Conservation (phyloP, 2,113 vertebrate genomes). For the Daboia siamensis region DNA sequence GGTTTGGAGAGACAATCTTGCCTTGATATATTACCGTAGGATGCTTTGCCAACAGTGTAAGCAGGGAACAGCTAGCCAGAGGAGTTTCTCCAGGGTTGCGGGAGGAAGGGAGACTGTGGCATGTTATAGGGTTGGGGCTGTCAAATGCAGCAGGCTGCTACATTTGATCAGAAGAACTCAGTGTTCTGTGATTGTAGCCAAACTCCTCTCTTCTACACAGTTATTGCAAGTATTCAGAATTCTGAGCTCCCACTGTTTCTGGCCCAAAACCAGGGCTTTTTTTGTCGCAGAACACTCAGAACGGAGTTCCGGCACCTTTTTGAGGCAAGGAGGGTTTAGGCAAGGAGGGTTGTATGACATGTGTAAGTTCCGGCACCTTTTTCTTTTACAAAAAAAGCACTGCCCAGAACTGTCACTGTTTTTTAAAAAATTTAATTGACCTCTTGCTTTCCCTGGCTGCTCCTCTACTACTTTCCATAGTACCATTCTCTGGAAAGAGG, state of each 20-base stretch:
- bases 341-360: no score
- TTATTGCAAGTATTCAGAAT: neutral
- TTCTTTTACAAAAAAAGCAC: no score
- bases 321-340: no score
- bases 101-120: neutral
- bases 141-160: neutral
- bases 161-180: neutral
- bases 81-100: neutral
- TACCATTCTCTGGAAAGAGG: neutral
- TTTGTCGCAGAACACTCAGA: no score
- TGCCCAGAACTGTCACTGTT: no score
- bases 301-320: no score
- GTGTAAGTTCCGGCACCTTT: no score
- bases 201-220: neutral
- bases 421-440: neutral
- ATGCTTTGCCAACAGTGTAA: neutral
- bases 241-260: neutral
- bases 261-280: no score
- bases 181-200: neutral
- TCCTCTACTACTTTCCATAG: neutral
- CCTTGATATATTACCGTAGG: neutral
- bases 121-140: neutral
- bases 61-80: neutral
- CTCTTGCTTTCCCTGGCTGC: neutral
- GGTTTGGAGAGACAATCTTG: neutral